Evolutionary conservation across 2,888 invertebrate genomes (phyloP).

Genomic region (Agonopterix arenella): DNA sequence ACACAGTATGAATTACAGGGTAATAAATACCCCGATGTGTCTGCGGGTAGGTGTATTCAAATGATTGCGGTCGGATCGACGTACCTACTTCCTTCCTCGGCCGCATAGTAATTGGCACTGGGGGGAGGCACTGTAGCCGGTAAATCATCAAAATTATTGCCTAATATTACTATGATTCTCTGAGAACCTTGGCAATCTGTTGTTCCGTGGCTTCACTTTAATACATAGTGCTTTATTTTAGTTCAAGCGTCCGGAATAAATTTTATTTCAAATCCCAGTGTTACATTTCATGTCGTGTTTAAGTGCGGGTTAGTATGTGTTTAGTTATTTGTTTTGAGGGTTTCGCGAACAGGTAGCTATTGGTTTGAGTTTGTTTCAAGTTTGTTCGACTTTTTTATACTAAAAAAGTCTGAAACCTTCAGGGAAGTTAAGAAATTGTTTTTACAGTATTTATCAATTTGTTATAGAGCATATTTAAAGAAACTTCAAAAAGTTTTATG

Average conservation of each 20-base stretch:
- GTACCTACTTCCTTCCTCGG: constrained; percentile 65
- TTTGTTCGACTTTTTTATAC: no score
- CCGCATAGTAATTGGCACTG: constrained; percentile 68
- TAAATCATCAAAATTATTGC: constrained; percentile 75
- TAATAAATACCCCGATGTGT: constrained; percentile 49
- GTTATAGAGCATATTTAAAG: no score
- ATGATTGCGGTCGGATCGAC: constrained; percentile 64
- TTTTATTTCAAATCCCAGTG: constrained; percentile 36
- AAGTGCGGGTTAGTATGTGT: no score
- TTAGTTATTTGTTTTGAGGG: no score
- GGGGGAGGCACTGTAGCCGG: constrained; percentile 48
- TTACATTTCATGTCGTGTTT: constrained; percentile 1
- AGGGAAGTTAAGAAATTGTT: no score
- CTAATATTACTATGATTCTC: constrained; percentile 58
- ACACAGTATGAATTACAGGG: constrained; percentile 57
- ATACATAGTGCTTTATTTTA: constrained; percentile 54
- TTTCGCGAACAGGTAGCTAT: no score
- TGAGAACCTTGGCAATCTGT: constrained; percentile 52
- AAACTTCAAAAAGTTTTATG: no score
- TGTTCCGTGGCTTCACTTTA: constrained; percentile 49
- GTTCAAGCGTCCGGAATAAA: constrained; percentile 31
- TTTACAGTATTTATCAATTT: no score
- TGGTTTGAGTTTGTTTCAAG: no score
- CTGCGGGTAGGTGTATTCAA: constrained; percentile 59
- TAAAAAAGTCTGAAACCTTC: no score